Conservation (phyloP, 2,797 vertebrate species). For the Onychomys leucogaster region DNA sequence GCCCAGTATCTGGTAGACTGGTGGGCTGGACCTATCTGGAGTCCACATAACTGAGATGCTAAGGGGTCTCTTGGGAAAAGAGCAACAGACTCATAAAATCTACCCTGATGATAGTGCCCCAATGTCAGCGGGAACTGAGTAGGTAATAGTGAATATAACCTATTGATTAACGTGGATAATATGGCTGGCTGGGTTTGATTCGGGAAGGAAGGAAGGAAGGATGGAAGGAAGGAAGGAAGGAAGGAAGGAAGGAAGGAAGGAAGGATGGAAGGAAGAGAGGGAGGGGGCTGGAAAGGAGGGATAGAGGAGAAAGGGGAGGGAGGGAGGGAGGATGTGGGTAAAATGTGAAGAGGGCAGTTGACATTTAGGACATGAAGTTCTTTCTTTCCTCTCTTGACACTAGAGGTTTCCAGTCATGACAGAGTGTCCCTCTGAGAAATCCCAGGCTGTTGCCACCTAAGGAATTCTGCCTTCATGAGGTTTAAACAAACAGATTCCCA, state of each 20-base stretch:
- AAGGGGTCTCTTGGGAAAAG: not conserved
- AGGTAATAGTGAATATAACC: not conserved
- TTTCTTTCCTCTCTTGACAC: not conserved
- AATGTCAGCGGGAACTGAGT: not conserved
- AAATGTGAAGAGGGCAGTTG: not conserved
- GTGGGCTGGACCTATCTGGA: not conserved
- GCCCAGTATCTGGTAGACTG: not conserved
- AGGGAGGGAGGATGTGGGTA: not conserved
- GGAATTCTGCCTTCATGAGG: not conserved
- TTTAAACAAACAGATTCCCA: not conserved
- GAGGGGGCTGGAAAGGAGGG: not conserved
- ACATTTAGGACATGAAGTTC: not conserved
- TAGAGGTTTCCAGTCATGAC: not conserved
- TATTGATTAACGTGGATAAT: not conserved
- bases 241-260: fast-evolving
- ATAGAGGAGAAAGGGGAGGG: too few species aligned
- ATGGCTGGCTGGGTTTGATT: not conserved
- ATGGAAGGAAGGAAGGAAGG: fast-evolving
- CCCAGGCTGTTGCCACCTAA: not conserved
- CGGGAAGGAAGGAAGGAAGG: not conserved
- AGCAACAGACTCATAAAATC: not conserved
- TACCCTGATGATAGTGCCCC: not conserved
- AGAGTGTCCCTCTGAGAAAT: not conserved
- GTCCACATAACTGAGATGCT: not conserved
- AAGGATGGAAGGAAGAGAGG: fast-evolving